Conservation (phyloP, 1,140 invertebrate genomes). For the Nephila pilipes region DNA sequence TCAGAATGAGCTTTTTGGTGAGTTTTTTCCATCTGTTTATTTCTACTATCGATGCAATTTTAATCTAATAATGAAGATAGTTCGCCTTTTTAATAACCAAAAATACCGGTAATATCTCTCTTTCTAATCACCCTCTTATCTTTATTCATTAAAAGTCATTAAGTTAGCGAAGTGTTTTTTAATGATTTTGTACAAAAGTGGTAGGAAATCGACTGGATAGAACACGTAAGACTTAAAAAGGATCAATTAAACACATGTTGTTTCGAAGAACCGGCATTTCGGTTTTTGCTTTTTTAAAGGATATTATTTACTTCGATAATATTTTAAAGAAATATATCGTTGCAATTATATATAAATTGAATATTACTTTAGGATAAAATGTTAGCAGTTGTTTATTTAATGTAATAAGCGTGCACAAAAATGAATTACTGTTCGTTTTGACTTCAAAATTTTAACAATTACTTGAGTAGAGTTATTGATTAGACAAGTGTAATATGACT, state of each 20-base stretch:
- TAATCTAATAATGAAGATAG: slow-evolving; percentile 7
- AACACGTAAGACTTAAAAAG: background rate
- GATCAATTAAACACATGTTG: background rate
- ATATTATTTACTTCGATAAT: too few relatives aligned
- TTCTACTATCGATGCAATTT: slow-evolving; percentile 10
- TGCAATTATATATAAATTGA: too few relatives aligned
- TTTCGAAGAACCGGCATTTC: background rate
- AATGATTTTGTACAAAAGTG: background rate
- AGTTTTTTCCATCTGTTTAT: background rate
- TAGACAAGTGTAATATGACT: too few relatives aligned
- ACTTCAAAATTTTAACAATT: too few relatives aligned
- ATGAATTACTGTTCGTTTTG: too few relatives aligned
- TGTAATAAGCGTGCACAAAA: too few relatives aligned
- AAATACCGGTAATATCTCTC: background rate
- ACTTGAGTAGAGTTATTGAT: too few relatives aligned
- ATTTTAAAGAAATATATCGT: too few relatives aligned
- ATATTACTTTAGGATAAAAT: too few relatives aligned
- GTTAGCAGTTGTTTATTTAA: too few relatives aligned
- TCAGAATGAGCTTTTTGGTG: background rate
- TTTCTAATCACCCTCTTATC: slow-evolving; percentile 7
- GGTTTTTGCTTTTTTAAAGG: background rate
- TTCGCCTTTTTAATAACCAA: background rate
- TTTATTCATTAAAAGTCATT: slow-evolving; percentile 43
- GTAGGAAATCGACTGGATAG: background rate
- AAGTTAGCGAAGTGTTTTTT: background rate